phyloP scores from a whole-genome alignment of 1,140 invertebrate genomes.

The Drosophila guanche region DNA sequence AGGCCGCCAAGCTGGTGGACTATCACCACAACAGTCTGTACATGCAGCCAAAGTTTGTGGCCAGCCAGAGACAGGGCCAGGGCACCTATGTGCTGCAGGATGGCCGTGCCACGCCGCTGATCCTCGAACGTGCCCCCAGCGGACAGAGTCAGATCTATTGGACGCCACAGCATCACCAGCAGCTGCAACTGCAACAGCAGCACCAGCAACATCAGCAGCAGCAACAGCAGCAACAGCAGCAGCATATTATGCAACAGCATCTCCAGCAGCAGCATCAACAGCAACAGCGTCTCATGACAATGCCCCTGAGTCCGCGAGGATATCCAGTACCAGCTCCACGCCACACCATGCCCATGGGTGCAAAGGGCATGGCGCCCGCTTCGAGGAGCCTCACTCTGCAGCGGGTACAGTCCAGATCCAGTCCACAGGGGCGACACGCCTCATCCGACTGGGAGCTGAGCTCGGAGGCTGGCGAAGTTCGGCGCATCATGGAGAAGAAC shows the following conservation, averaged over 20 bases:
- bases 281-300: constrained; percentile 10
- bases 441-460: constrained; percentile 86
- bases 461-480: constrained; percentile 87
- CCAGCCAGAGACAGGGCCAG: not conserved
- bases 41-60: constrained; percentile 37
- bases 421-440: constrained; percentile 18
- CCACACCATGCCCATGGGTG: constrained; percentile 16
- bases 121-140: constrained; percentile 63
- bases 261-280: constrained; percentile 38
- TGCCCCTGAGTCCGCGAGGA: constrained; percentile 53
- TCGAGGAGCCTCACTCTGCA: constrained; percentile 29
- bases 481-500: constrained; percentile 85
- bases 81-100: constrained; percentile 42
- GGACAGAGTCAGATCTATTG: constrained; percentile 77
- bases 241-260: constrained; percentile 13
- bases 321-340: constrained; percentile 55
- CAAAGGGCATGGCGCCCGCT: constrained; percentile 23
- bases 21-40: constrained; percentile 52
- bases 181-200: constrained; percentile 35
- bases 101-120: constrained; percentile 74
- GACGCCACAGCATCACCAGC: constrained; percentile 60
- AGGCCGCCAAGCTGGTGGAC: constrained; percentile 67
- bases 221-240: constrained; percentile 13
- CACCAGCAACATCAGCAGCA: constrained; percentile 20
- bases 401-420: not conserved